Base-by-base conservation (phyloP, 2,797 vertebrate species). In the Toxotes lorentzi region DNA sequence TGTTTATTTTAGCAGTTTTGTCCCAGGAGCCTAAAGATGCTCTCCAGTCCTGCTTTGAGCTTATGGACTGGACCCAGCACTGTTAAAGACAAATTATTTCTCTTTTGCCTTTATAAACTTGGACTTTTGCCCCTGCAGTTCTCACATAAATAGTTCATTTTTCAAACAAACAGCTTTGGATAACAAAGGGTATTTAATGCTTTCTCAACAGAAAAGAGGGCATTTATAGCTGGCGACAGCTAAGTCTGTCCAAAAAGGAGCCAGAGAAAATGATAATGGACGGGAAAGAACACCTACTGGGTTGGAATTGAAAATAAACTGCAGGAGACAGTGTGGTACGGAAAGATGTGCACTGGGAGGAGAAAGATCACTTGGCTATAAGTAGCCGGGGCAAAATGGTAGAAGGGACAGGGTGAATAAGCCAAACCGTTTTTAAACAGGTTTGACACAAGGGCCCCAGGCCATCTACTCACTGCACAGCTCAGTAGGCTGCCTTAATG, bases 251-350 rank as follows among this genome's bases (percentile, higher is more conserved):
- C 10, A 40, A 63, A 75, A 57, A 48, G 35, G 32, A 68, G 53
- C 17, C 12, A 35, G 54, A 76, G 47, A 48, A 83, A 86, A 85
- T 69, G 41, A 70, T 73, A 86, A 82, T 72, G 47, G 82, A 69
- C 6, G 3, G 3, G 54, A 74, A 70, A 79, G 74, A 69, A 77
- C 71, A 47, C 78, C 69, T 17, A 56, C 72, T 68, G 75, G 54
- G 82, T 59, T 77, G 58, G 72, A 82, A 82, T 86, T 87, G 70
- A 82, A 90, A 88, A 85, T 77, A 84, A 81, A 87, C 72, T 83
- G 75, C 73, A 80, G 82, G 74, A 80, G 81, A 83, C 79, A 63
- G 79, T 64, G 78, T 71, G 79, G 71, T 80, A 67, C 21, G 21
- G 38, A 62, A 67, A 70, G 53, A 76, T 78, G 78, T 85, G 76